Percentiles rank a stretch among this genome's conserved stretches.
phyloP scores from a whole-genome alignment of 2,113 vertebrate species.

The Sorex araneus region DNA sequence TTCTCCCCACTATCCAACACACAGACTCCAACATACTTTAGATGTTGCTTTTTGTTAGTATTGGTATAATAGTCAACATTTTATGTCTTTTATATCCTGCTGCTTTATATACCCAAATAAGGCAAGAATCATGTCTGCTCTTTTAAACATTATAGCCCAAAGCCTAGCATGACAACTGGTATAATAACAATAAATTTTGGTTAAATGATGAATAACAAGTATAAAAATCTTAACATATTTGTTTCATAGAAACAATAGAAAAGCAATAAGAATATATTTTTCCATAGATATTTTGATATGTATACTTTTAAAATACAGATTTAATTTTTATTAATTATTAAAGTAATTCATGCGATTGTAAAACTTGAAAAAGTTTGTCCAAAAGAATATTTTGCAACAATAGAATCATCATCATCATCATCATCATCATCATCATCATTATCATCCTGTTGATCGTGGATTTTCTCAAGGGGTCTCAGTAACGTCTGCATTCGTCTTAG shows the following conservation, averaged over 20 bases:
- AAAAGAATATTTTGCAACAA: neutral
- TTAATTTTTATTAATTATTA: slow-evolving; percentile 8
- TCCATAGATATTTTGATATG: neutral
- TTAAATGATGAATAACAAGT: neutral
- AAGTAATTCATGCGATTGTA: neutral
- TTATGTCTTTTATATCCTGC: neutral
- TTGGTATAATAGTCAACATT: neutral
- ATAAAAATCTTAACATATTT: neutral
- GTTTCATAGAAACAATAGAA: neutral
- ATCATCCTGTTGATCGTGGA: no score
- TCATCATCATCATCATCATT: no score
- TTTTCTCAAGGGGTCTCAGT: no score
- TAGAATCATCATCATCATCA: no score
- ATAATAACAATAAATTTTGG: neutral
- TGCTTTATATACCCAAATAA: neutral
- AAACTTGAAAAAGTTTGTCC: neutral
- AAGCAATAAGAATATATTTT: neutral
- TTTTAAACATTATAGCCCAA: neutral
- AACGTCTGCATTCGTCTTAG: no score
- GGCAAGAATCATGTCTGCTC: neutral
- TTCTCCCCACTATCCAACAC: neutral
- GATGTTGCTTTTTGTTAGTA: neutral
- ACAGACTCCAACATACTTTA: neutral
- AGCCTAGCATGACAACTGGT: neutral
- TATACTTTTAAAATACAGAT: neutral